phyloP scores from a whole-genome alignment of 2,797 vertebrate genomes.

The Hirundo rustica region DNA sequence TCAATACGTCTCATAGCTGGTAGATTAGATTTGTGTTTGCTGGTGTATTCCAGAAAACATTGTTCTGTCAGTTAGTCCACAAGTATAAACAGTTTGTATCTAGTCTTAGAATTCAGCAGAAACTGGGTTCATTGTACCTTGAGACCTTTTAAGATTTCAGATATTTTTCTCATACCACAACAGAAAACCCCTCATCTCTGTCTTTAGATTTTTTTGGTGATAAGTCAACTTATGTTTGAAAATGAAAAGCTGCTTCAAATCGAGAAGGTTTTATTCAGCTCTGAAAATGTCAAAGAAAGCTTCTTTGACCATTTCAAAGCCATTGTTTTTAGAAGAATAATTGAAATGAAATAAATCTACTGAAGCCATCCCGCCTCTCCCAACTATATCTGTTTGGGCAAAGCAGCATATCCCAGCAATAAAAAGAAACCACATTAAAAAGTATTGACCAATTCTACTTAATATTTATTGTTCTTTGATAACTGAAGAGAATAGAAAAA shows the following conservation, averaged over 20 bases:
- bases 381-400: constrained; percentile 41
- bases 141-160: neutral
- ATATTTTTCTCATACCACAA: neutral
- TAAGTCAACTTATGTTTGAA: constrained; percentile 14
- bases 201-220: neutral
- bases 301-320: constrained; percentile 56
- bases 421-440: constrained; percentile 52
- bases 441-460: constrained; percentile 16
- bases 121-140: neutral
- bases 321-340: constrained; percentile 52
- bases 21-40: neutral
- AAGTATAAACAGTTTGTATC: neutral
- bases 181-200: neutral
- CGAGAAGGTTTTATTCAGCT: neutral
- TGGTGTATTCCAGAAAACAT: neutral
- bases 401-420: constrained; percentile 9
- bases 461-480: constrained; percentile 51
- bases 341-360: constrained; percentile 27
- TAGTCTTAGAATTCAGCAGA: neutral
- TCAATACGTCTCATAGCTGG: neutral
- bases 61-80: neutral
- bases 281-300: constrained; percentile 24
- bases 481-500: constrained; percentile 36
- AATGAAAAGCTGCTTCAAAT: constrained; percentile 3
- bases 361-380: neutral